Percentiles rank a stretch among this genome's conserved stretches.
phyloP scores from a whole-genome alignment of 2,113 vertebrate genomes.

The Cyrtonyx montezumae region DNA sequence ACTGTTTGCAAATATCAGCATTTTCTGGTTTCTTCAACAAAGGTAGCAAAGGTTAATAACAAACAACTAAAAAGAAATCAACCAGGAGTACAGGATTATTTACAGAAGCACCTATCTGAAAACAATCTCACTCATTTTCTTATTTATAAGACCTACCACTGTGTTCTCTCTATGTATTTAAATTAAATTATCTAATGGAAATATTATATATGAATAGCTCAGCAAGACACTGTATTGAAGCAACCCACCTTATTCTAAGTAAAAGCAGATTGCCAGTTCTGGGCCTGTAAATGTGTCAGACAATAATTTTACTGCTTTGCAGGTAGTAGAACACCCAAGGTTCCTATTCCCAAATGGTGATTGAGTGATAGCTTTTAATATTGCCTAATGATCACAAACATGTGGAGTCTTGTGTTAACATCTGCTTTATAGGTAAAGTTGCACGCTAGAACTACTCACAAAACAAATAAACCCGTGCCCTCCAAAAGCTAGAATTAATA shows the following conservation, averaged over 20 bases:
- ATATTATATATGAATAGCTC: constrained; percentile 65
- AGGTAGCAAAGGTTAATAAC: constrained; percentile 59
- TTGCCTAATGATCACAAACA: constrained; percentile 73
- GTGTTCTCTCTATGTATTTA: constrained; percentile 60
- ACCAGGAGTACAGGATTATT: constrained; percentile 55
- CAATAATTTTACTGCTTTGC: constrained; percentile 74
- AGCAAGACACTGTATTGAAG: constrained; percentile 63
- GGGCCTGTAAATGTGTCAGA: constrained; percentile 69
- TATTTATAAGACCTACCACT: constrained; percentile 2
- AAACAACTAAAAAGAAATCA: constrained; percentile 16
- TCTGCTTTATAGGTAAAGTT: constrained; percentile 66
- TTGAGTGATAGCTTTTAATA: constrained; percentile 69
- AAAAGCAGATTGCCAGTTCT: constrained; percentile 69
- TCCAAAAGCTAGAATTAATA: constrained; percentile 60
- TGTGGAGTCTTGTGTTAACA: constrained; percentile 62
- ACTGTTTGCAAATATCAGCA: not conserved
- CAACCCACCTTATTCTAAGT: constrained; percentile 15
- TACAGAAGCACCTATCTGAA: constrained; percentile 20
- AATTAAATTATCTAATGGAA: constrained; percentile 79
- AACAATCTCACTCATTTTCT: constrained; percentile 6
- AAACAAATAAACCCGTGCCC: constrained; percentile 33
- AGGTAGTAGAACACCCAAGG: constrained; percentile 65
- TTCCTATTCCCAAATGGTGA: constrained; percentile 64
- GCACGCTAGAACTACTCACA: not conserved
- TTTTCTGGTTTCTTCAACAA: constrained; percentile 33